Base-by-base conservation (phyloP, 1,140 invertebrate genomes). In the Melipona quadrifasciata region DNA sequence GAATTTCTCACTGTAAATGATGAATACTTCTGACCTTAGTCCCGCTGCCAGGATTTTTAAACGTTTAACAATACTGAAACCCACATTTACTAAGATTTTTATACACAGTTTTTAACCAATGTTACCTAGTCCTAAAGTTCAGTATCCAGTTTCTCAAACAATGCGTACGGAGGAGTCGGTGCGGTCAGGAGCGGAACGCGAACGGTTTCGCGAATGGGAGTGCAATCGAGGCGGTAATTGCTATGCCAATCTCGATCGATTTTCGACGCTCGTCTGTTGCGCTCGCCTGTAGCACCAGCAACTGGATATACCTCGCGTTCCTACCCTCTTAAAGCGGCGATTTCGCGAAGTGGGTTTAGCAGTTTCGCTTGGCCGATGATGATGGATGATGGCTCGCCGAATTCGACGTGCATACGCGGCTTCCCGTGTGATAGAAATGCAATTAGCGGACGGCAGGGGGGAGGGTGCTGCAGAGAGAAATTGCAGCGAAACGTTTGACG, bases 241-340 rank as follows among this genome's bases (percentile, higher is more conserved):
- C 72, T 82, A 76, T 82, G 71, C 51, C 61, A 82, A 65, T 73
- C 61, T 67, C 72, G 80, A 82, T 76, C 61, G 72, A 76, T 82
- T 65, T 39, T 67, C 39, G 47, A 74, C 71, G 47, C 57, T 80
- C 57, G 71, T 82, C 58, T 67, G 47, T 75, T 10, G 39, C 55
- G 34, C 39, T 61, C 11, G 4, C 11, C 19, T 21, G 11, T 17
- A 55, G 24, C 39, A 21, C 75, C n/a, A 6, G 24, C 68, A 12
- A 61, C 11, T n/a, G 61, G n/a, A 21, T 24, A 31, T 16, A 53
- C 11, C 17, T 6, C 67, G 31, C 67, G 67, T 70, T 24, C 21
- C 58, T 39, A 75, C 10, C 27, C 21, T n/a, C 72, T 55, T 34
- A 27, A 67, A 72, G n/a, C 71, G 34, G 68, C 39, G 51, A 75